Percentiles rank a stretch among this genome's conserved stretches.
Evolutionary conservation across 2,888 invertebrate genomes (phyloP).

Genomic region (Lasioglossum figueresi): DNA sequence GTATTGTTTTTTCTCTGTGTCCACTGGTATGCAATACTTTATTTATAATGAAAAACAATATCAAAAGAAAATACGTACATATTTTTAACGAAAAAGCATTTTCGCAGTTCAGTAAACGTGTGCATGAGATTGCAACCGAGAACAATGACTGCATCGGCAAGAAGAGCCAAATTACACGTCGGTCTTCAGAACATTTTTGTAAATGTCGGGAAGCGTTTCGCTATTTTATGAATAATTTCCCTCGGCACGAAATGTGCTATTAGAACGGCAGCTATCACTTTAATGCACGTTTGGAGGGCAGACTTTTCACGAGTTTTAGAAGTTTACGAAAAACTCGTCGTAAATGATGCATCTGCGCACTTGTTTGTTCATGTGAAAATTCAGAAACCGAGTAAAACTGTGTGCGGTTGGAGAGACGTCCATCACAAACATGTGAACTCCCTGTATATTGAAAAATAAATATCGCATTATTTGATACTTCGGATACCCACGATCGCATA

Average conservation of each 20-base stretch:
- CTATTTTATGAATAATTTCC: not conserved
- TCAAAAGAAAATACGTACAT: too few species aligned
- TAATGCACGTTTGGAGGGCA: not conserved
- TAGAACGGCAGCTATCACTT: not conserved
- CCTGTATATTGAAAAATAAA: not conserved
- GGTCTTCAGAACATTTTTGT: not conserved
- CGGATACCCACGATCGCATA: not conserved
- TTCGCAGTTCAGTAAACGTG: too few species aligned
- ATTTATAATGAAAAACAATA: too few species aligned
- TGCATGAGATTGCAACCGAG: not conserved
- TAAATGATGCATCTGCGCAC: not conserved
- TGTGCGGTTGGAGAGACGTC: not conserved
- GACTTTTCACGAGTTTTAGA: not conserved
- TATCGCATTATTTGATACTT: not conserved
- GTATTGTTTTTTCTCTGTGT: too few species aligned
- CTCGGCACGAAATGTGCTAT: not conserved
- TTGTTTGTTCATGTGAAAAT: not conserved
- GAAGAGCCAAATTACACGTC: not conserved
- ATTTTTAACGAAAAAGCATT: too few species aligned
- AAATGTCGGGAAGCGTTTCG: not conserved
- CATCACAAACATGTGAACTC: not conserved
- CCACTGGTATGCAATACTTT: too few species aligned
- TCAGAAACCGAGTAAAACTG: not conserved
- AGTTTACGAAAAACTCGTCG: not conserved
- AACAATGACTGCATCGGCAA: not conserved